Evolutionary conservation across 2,113 vertebrate species (phyloP), one percentile per base, ranked within the genome.

Genomic region (Sylvilagus bachmani): DNA sequence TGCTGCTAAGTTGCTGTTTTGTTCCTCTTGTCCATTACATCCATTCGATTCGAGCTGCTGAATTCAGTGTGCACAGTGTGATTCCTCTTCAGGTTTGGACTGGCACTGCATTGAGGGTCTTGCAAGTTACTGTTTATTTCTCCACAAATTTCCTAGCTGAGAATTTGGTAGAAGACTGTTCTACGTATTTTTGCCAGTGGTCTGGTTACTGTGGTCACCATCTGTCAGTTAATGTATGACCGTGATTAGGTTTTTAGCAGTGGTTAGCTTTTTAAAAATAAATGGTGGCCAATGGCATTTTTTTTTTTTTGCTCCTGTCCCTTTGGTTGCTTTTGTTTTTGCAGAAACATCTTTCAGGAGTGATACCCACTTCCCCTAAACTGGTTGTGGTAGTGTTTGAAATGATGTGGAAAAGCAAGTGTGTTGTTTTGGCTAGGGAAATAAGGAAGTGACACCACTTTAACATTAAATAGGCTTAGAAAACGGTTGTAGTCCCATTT

Each of bases 311-410:
- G 11, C 31, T 49, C 74, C 5, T 49, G 10, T 71, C 13, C 13
- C 13, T 89, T 91, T 84, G 70, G 62, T 75, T 81, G 25, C 31
- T 82, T 85, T 94, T 94, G 79, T 25, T 88, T 82, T 91, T 86
- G 82, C 36, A 89, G 67, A 90, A 95, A 69, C 31, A 16, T 71
- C 17, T 91, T 25, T 14, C 49, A 64, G 6, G 38, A 64, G 21
- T 77, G 33, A 51, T 71, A 33, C 29, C 29, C 29, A 71, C 61
- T 97, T 86, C 33, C 36, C 24, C 53, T 78, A 55, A 64, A 74
- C 74, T 58, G 70, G 92, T 95, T 85, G 31, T 61, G n/a, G 17
- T 89, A 66, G 31, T 80, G 38, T 79, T 73, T 85, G n/a, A 89
- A 79, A 83, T 81, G 53, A 84, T 36, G 77, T 31, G 44, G 66